Percentiles rank a stretch among this genome's conserved stretches.
phyloP scores from a whole-genome alignment of 2,888 invertebrate species.

The Pyrrhosoma nymphula region DNA sequence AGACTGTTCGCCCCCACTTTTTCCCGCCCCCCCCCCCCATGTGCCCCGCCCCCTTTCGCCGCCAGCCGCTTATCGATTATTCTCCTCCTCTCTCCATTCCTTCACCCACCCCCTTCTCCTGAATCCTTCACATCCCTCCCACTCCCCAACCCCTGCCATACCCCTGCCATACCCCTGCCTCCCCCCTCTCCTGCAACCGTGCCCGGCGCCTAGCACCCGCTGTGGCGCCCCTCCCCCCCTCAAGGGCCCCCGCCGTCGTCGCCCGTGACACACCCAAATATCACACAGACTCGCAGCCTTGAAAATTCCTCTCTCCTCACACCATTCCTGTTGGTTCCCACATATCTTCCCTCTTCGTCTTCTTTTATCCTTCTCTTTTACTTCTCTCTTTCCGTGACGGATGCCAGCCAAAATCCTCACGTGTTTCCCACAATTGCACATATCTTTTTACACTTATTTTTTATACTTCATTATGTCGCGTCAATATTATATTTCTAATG shows the following conservation, averaged over 20 bases:
- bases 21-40: neutral
- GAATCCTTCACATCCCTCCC: neutral
- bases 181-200: neutral
- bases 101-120: neutral
- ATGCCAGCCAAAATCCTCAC: no score
- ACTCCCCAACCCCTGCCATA: neutral
- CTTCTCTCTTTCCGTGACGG: no score
- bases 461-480: no score
- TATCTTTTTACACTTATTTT: no score
- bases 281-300: neutral
- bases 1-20: neutral
- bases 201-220: slow-evolving; percentile 53
- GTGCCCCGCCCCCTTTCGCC: neutral
- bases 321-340: neutral
- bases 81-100: slow-evolving; percentile 1
- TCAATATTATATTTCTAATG: no score
- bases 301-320: neutral
- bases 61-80: slow-evolving; percentile 3
- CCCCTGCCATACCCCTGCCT: neutral
- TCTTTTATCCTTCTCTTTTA: no score
- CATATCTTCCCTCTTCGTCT: no score
- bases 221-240: neutral
- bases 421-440: no score
- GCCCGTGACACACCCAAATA: slow-evolving; percentile 63
- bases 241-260: neutral